Evolutionary conservation across 2,888 invertebrate genomes (phyloP).

Genomic region (Siphonodentalium dalli): DNA sequence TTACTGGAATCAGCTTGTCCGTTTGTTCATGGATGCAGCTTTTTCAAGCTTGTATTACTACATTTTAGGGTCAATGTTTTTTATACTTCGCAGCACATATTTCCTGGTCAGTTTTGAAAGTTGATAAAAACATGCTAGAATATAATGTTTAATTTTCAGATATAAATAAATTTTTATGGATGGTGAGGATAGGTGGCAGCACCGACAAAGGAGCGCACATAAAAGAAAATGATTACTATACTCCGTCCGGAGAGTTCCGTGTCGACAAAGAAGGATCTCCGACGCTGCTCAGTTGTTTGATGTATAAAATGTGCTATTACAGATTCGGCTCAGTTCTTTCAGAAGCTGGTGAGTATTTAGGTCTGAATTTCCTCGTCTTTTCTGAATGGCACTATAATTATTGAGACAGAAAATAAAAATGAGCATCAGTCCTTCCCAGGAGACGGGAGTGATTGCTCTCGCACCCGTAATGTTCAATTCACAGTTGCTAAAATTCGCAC

Average conservation of each 20-base stretch:
- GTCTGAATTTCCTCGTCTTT: not conserved
- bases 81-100: too few relatives aligned
- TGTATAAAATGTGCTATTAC: conserved; percentile 99
- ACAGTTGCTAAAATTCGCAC: too few relatives aligned
- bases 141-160: conserved; percentile 69
- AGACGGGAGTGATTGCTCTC: too few relatives aligned
- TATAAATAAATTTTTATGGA: conserved; percentile 99
- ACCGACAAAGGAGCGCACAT: conserved; percentile 94
- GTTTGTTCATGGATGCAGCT: too few relatives aligned
- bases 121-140: too few relatives aligned
- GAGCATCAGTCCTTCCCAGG: too few relatives aligned
- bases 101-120: too few relatives aligned
- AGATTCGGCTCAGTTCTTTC: conserved; percentile 96
- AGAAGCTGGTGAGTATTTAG: conserved; percentile 76
- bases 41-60: too few relatives aligned
- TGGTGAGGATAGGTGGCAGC: conserved; percentile 96
- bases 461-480: too few relatives aligned
- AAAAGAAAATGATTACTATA: conserved; percentile 96
- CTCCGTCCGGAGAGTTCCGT: conserved; percentile 91
- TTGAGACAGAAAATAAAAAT: not conserved
- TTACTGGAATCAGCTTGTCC: too few relatives aligned
- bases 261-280: conserved; percentile 93
- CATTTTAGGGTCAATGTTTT: too few relatives aligned
- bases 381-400: too few relatives aligned
- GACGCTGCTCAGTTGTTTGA: conserved; percentile 91